Percentiles rank a stretch among this genome's conserved stretches.
phyloP scores from a whole-genome alignment of 2,113 vertebrate genomes.

The Ramphastos sulfuratus region DNA sequence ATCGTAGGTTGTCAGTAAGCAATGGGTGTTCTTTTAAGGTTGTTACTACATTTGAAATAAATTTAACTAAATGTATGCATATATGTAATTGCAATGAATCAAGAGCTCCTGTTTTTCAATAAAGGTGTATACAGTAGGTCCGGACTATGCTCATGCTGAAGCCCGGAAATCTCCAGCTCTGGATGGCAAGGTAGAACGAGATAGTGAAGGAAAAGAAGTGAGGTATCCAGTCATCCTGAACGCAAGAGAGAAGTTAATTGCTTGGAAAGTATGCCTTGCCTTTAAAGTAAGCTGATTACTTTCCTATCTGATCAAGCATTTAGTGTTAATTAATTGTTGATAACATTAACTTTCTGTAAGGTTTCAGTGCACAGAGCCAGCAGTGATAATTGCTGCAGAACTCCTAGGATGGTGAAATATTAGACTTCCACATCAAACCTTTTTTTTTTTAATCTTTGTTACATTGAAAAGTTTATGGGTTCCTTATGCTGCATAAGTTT shows the following conservation, averaged over 20 bases:
- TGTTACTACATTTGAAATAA: background rate
- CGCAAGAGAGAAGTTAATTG: conserved; percentile 89
- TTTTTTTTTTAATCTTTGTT: background rate
- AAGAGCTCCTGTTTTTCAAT: background rate
- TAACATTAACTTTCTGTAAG: background rate
- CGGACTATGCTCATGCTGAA: conserved; percentile 91
- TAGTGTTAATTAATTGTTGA: conserved; percentile 15
- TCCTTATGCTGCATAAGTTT: background rate
- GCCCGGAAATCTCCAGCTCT: conserved; percentile 90
- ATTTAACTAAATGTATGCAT: background rate
- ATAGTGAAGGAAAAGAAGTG: conserved; percentile 92
- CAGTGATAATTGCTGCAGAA: background rate
- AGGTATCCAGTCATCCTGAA: conserved; percentile 91
- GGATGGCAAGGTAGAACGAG: conserved; percentile 89
- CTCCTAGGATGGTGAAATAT: background rate
- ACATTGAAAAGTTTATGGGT: background rate
- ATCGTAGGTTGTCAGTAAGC: background rate
- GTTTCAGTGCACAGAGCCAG: background rate
- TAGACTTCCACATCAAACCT: background rate
- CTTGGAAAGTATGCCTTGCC: conserved; percentile 92
- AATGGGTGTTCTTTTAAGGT: background rate
- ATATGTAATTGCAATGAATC: background rate
- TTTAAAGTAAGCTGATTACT: conserved; percentile 82
- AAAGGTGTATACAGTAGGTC: conserved; percentile 91
- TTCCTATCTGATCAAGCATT: conserved; percentile 10